Conservation (phyloP, 2,888 invertebrate genomes). For the Melanchra persicariae region DNA sequence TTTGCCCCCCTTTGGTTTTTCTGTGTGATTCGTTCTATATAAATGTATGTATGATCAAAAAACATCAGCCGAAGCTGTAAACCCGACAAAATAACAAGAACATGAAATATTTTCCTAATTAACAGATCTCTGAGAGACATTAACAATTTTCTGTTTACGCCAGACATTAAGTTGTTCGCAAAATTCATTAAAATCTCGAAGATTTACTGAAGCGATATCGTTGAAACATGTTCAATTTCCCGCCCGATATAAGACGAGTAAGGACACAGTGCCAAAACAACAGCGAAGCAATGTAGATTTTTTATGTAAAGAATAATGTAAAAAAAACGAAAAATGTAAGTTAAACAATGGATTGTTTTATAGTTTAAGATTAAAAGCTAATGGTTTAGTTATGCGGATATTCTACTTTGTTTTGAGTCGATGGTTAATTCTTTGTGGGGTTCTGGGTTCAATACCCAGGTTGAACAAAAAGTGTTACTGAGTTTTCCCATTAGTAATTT, state of each 20-base stretch:
- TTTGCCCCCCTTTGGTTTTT: no score
- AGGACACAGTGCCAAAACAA: slow-evolving; percentile 21
- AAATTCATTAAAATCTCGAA: slow-evolving; percentile 70
- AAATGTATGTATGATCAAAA: no score
- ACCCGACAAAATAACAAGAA: slow-evolving; percentile 1
- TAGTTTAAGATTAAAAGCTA: no score
- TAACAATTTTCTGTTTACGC: slow-evolving; percentile 60
- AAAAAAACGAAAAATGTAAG: no score
- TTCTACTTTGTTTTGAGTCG: no score
- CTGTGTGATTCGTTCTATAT: no score
- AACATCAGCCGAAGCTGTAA: not conserved
- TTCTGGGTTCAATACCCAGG: no score
- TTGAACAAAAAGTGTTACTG: no score
- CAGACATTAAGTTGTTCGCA: slow-evolving; percentile 59
- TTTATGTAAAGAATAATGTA: not conserved
- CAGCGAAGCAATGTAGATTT: slow-evolving; percentile 18
- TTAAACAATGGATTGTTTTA: no score
- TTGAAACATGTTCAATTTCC: slow-evolving; percentile 68
- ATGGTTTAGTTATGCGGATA: no score
- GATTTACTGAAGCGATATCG: slow-evolving; percentile 64
- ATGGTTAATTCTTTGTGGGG: no score
- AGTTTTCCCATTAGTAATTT: no score
- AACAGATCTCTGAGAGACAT: slow-evolving; percentile 48
- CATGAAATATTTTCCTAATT: slow-evolving; percentile 43
- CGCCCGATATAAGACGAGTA: slow-evolving; percentile 44